Percentiles rank a stretch among this genome's conserved stretches.
Evolutionary conservation across 2,888 invertebrate species (phyloP).

Genomic region (Brenthis hecate): DNA sequence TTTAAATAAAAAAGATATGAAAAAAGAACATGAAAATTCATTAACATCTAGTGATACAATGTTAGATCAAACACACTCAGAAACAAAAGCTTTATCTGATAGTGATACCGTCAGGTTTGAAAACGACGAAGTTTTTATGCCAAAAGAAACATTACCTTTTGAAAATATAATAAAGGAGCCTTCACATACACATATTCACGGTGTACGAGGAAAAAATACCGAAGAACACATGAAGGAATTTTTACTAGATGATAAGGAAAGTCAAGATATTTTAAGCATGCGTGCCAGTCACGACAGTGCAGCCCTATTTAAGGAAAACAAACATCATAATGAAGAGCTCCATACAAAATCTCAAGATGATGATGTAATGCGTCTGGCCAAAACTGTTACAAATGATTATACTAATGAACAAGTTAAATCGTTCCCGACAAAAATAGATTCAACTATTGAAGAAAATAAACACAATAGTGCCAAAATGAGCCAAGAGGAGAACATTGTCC

Average conservation of each 20-base stretch:
- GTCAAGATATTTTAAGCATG: constrained; percentile 7
- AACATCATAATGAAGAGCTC: constrained; percentile 1
- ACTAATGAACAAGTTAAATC: not conserved
- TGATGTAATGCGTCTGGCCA: not conserved
- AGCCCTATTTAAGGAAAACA: not conserved
- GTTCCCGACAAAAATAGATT: not conserved
- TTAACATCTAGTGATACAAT: constrained; percentile 13
- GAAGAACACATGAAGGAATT: not conserved
- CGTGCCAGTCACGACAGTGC: constrained; percentile 8
- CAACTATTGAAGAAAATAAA: not conserved
- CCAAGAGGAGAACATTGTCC: not conserved
- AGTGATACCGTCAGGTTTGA: constrained; percentile 1
- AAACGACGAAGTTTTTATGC: not conserved
- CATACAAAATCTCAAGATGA: constrained; percentile 26
- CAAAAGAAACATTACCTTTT: constrained; percentile 9
- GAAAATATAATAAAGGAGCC: constrained; percentile 1
- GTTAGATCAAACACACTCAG: constrained; percentile 14
- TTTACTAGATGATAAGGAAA: not conserved
- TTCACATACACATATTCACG: not conserved
- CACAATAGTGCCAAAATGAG: not conserved
- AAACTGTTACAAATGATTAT: constrained; percentile 1
- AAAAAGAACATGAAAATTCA: constrained; percentile 4
- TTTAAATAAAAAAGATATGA: constrained; percentile 1
- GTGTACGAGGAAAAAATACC: not conserved
- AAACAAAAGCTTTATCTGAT: constrained; percentile 1